Conservation (phyloP, 2,797 vertebrate genomes). For the Muscicapa comitata region DNA sequence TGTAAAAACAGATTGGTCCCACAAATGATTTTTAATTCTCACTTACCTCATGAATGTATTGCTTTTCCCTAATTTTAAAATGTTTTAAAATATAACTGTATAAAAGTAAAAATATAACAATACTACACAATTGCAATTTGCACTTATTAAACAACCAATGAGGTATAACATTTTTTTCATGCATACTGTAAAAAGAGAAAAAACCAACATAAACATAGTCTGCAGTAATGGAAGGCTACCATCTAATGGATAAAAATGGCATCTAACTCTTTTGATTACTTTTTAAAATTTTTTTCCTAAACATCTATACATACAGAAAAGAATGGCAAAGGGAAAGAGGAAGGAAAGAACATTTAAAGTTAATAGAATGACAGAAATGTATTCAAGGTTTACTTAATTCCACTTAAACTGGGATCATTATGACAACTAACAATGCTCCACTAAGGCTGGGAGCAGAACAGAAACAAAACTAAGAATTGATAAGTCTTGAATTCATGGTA, state of each 20-base stretch:
- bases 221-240: not conserved
- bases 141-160: not conserved
- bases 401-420: not conserved
- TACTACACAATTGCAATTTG: not conserved
- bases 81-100: not conserved
- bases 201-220: not conserved
- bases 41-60: not conserved
- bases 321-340: not conserved
- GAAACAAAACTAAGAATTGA: not conserved
- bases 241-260: not conserved
- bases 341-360: not conserved
- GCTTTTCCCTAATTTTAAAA: not conserved
- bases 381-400: not conserved
- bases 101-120: not conserved
- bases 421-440: not conserved
- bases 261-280: not conserved
- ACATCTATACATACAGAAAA: not conserved
- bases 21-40: not conserved
- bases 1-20: accelerated
- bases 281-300: not conserved
- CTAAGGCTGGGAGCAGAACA: not conserved
- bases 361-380: not conserved
- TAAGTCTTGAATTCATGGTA: not conserved
- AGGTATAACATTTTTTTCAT: not conserved
- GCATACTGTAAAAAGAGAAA: not conserved